These are phyloP conservation scores for Xiphias gladius DNA, from an alignment of 2,113 vertebrate species.

Conservation along the genomic window DNA sequence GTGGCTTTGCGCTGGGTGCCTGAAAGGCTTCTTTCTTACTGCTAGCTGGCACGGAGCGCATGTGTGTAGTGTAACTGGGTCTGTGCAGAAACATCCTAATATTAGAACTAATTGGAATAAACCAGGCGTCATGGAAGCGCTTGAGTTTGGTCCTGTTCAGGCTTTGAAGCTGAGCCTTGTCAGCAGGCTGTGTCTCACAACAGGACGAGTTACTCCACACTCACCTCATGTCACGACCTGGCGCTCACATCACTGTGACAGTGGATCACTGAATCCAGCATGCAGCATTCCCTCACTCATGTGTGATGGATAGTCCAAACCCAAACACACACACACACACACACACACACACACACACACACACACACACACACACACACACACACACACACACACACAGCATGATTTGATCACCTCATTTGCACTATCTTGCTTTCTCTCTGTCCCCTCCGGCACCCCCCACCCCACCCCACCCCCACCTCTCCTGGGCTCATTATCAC, in stretches of 20 bases:
- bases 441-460: slow-evolving; percentile 49
- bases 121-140: slow-evolving; percentile 37
- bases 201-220: slow-evolving; percentile 18
- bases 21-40: slow-evolving; percentile 86
- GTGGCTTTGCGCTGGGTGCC: slow-evolving; percentile 36
- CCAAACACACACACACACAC: slow-evolving; percentile 38
- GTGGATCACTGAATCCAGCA: slow-evolving; percentile 43
- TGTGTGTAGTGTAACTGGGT: slow-evolving; percentile 50
- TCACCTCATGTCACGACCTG: slow-evolving; percentile 42
- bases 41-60: slow-evolving; percentile 48
- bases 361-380: slow-evolving; percentile 56
- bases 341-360: slow-evolving; percentile 48
- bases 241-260: slow-evolving; percentile 20
- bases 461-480: no score
- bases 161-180: background rate
- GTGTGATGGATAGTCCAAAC: slow-evolving; percentile 59
- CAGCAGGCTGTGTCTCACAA: background rate
- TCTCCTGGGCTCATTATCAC: slow-evolving; percentile 92
- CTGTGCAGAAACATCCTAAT: slow-evolving; percentile 70
- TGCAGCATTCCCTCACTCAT: slow-evolving; percentile 66
- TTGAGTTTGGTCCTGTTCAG: background rate
- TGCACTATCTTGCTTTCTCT: slow-evolving; percentile 62
- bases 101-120: slow-evolving; percentile 68
- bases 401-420: slow-evolving; percentile 84
- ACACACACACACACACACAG: slow-evolving; percentile 52